Evolutionary conservation across 92 coral and sea anemone genomes (phyloP).

Genomic region (Scolanthus callimorphus): DNA sequence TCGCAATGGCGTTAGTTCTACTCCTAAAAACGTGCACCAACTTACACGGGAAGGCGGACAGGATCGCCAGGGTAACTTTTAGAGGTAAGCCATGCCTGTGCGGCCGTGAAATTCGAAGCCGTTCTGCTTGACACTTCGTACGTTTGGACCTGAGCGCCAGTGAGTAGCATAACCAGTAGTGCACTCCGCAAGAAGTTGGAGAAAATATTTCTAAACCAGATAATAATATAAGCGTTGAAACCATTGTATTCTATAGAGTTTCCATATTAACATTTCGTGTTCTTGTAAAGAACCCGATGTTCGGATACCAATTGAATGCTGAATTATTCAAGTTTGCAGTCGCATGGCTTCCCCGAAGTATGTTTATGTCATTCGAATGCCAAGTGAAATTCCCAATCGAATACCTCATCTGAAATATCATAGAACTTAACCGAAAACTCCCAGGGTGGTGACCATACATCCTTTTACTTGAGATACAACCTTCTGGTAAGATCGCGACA

Average conservation of each 20-base stretch:
- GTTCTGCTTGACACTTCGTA: too few species aligned
- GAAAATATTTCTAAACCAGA: too few species aligned
- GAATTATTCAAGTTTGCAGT: constrained; percentile 16
- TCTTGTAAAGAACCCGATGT: neutral
- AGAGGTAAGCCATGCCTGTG: constrained; percentile 70
- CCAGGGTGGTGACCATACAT: too few species aligned
- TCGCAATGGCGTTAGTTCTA: constrained; percentile 85
- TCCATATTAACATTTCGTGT: too few species aligned
- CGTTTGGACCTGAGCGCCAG: too few species aligned
- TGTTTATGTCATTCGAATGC: neutral
- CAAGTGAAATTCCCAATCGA: neutral
- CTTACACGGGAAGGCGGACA: constrained; percentile 95
- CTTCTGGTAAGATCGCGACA: too few species aligned
- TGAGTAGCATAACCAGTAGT: too few species aligned
- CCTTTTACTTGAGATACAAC: too few species aligned
- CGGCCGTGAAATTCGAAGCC: constrained; percentile 1
- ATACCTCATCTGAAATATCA: neutral
- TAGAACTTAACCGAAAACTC: neutral
- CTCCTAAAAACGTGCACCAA: constrained; percentile 92
- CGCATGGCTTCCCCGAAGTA: constrained; percentile 3
- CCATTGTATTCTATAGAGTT: too few species aligned
- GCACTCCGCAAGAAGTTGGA: too few species aligned
- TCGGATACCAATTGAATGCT: neutral
- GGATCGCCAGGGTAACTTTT: constrained; percentile 96
- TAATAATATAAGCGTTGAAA: too few species aligned